Evolutionary conservation across 2,797 vertebrate genomes (phyloP), one percentile per base, ranked within the genome.

Genomic region (Geotrypetes seraphini): DNA sequence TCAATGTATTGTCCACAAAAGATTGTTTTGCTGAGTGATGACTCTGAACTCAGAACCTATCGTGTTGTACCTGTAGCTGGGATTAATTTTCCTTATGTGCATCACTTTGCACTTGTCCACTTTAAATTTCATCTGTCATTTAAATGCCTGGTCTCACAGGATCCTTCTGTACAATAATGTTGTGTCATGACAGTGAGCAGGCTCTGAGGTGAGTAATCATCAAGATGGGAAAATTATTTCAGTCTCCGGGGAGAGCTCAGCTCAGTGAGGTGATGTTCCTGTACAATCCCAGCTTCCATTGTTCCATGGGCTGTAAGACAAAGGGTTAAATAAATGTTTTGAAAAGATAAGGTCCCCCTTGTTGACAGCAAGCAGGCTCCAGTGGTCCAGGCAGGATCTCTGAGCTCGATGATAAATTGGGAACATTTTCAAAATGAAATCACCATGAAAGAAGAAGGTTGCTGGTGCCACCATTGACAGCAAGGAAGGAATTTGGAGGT

Each of bases 261-360:
- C 27, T 24, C 16, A 28, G 12, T n/a, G 25, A 33, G 41, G 28
- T 43, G 25, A 51, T 75, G 60, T 55, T 69, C 66, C 80, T 77
- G 73, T 36, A 58, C 13, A 42, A 66, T 59, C 37, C 34, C 40
- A 44, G 41, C 36, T 35, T 66, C 79, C 63, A 83, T 84, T 86
- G 81, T 85, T 84, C 67, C 57, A 56, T 30, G 49, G 55, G 53
- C 81, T 74, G 72, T 72, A 81, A 85, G 85, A 89, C 75, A 82
- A 86, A 86, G 85, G 84, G 85, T 85, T 83, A 88, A 88, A 81
- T 81, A 84, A 85, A 89, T 78, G 71, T 83, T 84, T 86, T 78
- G 78, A 71, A 68, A 84, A 86, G 87, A 87, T 78, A 83, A 87
- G 79, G 65, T 65, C 83, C 69, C n/a, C 73, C 78, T 79, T 60